Evolutionary conservation across 2,113 vertebrate species (phyloP), one percentile per base, ranked within the genome.

Genomic region (Panurus biarmicus): DNA sequence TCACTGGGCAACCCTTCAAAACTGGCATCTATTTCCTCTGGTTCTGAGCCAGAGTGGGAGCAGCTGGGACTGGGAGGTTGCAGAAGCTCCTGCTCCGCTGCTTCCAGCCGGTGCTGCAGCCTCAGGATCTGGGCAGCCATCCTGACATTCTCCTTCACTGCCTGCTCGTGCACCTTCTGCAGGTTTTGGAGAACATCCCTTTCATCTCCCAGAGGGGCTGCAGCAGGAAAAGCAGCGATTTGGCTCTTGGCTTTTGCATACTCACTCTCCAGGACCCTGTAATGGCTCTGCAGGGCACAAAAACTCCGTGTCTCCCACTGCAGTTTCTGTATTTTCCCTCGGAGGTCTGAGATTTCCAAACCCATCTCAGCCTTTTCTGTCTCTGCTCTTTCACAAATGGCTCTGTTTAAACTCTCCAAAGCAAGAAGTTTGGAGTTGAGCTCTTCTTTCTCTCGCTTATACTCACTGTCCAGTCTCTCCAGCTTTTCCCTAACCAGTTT

Each of bases 391-490:
- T 97, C 96, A 25, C 94, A 76, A 8, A 96, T 76, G 70, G 96
- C 94, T 45, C 61, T 95, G 93, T 97, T 97, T 33, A 96, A 85
- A 4, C 26, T 90, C 84, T 98, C 97, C 29, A 98, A 57, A 56
- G 97, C 89, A 8, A 90, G 69, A 10, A 98, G 94, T 57, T 47
- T 94, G 61, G 70, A 94, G 58, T 96, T 94, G 65, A 98, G 97
- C 20, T 98, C 95, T 8, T 86, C 96, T 67, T 97, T 97, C 96
- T 99, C 98, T 50, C 62, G 91, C 48, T 96, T 97, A 53, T 94
- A 97, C n/a, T 98, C 98, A 5, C 96, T 93, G 26, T 96, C 88
- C 0, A 98, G 96, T 33, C 97, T 97, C 69, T 95, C 97, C 8
- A 98, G 94, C 65, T 94, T 94, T 50, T 97, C 94, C 91, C 97